These are phyloP conservation scores for Gastracanthus pulcherrimus DNA, from an alignment of 2,888 invertebrate species.

Conservation along the genomic window DNA sequence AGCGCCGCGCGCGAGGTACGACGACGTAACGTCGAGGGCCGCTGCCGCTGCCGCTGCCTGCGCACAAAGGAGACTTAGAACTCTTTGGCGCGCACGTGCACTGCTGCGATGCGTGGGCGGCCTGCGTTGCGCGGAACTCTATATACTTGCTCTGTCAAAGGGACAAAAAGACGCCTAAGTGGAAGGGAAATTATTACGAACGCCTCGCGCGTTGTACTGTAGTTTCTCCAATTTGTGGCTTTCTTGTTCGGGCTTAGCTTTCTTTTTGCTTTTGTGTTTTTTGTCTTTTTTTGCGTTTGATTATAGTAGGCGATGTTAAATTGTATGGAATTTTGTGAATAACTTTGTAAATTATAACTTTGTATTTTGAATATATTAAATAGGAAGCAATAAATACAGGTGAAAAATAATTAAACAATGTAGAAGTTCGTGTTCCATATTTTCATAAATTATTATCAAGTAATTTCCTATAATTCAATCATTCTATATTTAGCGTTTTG, in stretches of 20 bases:
- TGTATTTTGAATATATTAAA: no score
- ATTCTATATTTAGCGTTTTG: no score
- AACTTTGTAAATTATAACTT: no score
- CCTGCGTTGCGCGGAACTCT: not conserved
- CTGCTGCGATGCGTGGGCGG: no score
- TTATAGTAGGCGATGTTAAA: no score
- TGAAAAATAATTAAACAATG: no score
- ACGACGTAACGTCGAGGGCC: slow-evolving; percentile 31
- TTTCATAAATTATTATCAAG: no score
- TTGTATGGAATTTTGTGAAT: no score
- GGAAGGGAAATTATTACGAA: slow-evolving; percentile 47
- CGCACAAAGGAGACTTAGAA: slow-evolving; percentile 19
- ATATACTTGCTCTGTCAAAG: not conserved
- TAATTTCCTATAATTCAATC: no score
- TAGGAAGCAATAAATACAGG: no score
- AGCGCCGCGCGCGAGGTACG: slow-evolving; percentile 57
- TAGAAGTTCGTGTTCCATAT: no score
- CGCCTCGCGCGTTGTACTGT: not conserved
- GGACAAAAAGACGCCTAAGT: slow-evolving; percentile 46
- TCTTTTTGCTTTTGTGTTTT: not conserved
- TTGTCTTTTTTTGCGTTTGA: not conserved
- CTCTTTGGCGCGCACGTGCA: slow-evolving; percentile 5
- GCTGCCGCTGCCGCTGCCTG: not conserved
- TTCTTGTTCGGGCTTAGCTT: not conserved
- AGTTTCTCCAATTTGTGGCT: slow-evolving; percentile 19